These are phyloP conservation scores for Buceros bicornis DNA, from an alignment of 2,797 vertebrate genomes.

Conservation along the genomic window DNA sequence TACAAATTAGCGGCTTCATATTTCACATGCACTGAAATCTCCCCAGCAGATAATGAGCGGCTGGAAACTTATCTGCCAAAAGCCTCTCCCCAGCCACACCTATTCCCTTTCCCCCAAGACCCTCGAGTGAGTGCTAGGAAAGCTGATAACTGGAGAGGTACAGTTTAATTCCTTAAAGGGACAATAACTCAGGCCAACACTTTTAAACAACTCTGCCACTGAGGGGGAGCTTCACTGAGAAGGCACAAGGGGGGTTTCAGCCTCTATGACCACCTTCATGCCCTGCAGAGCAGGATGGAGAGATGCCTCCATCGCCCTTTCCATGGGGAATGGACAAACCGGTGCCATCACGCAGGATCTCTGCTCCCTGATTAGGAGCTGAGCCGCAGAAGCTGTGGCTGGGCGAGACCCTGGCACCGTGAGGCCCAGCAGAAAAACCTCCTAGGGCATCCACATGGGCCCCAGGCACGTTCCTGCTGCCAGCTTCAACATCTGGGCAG, in stretches of 20 bases:
- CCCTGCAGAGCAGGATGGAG: not conserved
- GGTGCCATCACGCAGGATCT: not conserved
- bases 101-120: not conserved
- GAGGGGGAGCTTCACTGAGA: not conserved
- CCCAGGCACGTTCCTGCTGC: not conserved
- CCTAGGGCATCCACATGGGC: not conserved
- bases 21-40: conserved; percentile 60
- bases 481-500: not conserved
- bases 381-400: not conserved
- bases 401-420: not conserved
- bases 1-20: conserved; percentile 71
- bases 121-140: not conserved
- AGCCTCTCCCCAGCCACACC: conserved; percentile 45
- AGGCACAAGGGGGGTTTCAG: not conserved
- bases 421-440: not conserved
- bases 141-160: not conserved
- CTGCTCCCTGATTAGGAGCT: not conserved
- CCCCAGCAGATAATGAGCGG: conserved; percentile 54
- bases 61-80: conserved; percentile 46
- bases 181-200: not conserved
- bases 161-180: not conserved
- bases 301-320: not conserved
- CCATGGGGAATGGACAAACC: not conserved
- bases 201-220: not conserved
- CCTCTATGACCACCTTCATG: not conserved